Evolutionary conservation across 2,888 invertebrate species (phyloP), one percentile per base, ranked within the genome.

Genomic region (Neoaliturus tenellus): DNA sequence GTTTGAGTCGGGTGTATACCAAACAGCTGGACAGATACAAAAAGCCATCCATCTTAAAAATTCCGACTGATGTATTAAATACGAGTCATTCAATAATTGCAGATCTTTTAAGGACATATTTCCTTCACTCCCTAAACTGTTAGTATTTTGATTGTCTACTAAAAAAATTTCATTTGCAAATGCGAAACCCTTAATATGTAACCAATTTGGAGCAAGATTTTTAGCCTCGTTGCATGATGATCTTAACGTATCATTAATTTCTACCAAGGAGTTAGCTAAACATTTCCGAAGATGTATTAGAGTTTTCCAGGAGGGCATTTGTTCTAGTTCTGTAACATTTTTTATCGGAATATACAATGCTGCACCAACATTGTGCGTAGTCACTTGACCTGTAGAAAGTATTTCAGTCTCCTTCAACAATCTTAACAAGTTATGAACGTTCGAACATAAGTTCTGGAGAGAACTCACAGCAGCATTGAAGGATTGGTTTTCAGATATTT

Each of bases 371-470:
- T 71, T 71, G 6, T 71, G n/a, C 3, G 71, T 35, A 12, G 71
- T 23, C 35, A 75, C 75, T 17, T 75, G 75, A 28, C 75, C 75
- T 20, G 75, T 75, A 17, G 75, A 75, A 8, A 75, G 41, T 75
- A 75, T 75, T 48, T 75, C 75, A 75, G 75, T 75, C 20, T 75
- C 75, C 28, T 75, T 75, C 17, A 75, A 25, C n/a, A 41, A 25
- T 5, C 75, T 25, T n/a, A 75, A 48, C 23, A 75, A 10, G 17
- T 41, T 75, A 48, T 48, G 17, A 14, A 75, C 28, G 17, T 75
- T 75, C 8, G n/a, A 75, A 48, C 75, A 75, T 23, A 75, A 23
- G 28, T n/a, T 75, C 48, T 75, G 75, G 6, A 75, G 31, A 28
- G n/a, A 44, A 28, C 41, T 48, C 5, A 75, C 17, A 1, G 35